These are phyloP conservation scores for Cybosia mesomella DNA, from an alignment of 2,888 invertebrate genomes.

Conservation along the genomic window DNA sequence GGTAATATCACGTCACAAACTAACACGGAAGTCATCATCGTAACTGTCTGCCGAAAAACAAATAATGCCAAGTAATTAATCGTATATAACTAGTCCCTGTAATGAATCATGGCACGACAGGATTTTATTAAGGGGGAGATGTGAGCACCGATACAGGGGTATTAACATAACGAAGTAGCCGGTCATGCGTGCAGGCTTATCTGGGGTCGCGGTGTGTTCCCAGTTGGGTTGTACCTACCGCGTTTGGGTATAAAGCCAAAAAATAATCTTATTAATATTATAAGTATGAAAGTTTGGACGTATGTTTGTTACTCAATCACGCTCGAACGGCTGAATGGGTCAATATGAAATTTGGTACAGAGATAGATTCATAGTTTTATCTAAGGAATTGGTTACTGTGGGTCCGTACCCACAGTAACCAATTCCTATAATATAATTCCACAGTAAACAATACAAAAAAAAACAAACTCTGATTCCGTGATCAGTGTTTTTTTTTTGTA, in stretches of 20 bases:
- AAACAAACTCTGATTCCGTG: no score
- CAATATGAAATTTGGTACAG: no score
- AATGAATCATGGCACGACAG: constrained; percentile 60
- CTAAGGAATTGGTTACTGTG: not conserved
- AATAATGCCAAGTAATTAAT: constrained; percentile 25
- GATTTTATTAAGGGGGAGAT: constrained; percentile 62
- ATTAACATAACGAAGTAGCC: constrained; percentile 72
- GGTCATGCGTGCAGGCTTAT: constrained; percentile 67
- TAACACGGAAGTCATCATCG: constrained; percentile 8
- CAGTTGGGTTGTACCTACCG: constrained; percentile 10
- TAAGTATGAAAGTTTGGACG: not conserved
- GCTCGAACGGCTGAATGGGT: not conserved
- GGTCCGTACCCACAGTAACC: no score
- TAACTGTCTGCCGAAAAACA: constrained; percentile 15
- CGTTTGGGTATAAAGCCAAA: not conserved
- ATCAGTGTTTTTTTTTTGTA: no score
- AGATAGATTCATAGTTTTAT: not conserved
- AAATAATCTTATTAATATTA: not conserved
- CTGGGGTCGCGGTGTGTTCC: constrained; percentile 48
- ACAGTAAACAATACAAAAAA: no score
- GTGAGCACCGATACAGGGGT: constrained; percentile 54
- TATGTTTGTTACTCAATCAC: not conserved
- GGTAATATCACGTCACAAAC: constrained; percentile 1
- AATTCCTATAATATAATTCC: no score
- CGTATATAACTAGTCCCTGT: constrained; percentile 30